Evolutionary conservation across 2,888 invertebrate genomes (phyloP).

Genomic region (Dicyrtoma fusca): DNA sequence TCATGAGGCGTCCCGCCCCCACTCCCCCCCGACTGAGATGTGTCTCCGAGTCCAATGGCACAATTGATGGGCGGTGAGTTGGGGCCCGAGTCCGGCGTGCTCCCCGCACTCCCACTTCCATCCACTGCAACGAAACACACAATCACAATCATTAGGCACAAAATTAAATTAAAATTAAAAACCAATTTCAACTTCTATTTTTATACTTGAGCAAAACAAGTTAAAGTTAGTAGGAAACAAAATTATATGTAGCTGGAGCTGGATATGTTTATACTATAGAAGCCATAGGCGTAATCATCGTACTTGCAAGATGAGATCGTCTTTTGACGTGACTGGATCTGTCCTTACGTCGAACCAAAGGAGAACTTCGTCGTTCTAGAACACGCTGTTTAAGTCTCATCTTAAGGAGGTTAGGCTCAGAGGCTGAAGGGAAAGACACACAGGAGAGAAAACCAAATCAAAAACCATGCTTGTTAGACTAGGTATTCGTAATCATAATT

Average conservation of each 20-base stretch:
- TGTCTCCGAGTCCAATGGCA: constrained; percentile 32
- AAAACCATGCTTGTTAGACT: constrained; percentile 13
- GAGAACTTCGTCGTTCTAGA: constrained; percentile 91
- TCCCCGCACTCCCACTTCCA: constrained; percentile 60
- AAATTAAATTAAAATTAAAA: background rate
- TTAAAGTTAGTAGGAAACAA: no score
- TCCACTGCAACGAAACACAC: constrained; percentile 59
- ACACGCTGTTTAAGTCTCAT: constrained; percentile 92
- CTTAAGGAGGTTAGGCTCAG: constrained; percentile 95
- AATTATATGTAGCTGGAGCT: no score
- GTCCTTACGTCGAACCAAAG: constrained; percentile 81
- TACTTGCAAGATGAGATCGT: constrained; percentile 69
- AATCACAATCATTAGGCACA: no score
- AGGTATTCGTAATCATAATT: no score
- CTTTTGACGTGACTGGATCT: constrained; percentile 75
- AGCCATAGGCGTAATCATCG: constrained; percentile 53
- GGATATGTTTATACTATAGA: constrained; percentile 15
- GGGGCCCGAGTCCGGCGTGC: constrained; percentile 75
- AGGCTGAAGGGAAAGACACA: constrained; percentile 67
- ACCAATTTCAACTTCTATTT: no score
- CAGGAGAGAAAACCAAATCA: constrained; percentile 3
- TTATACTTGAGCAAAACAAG: no score
- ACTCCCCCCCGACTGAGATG: constrained; percentile 61
- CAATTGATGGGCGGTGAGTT: constrained; percentile 69
- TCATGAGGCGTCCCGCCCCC: constrained; percentile 72